Evolutionary conservation across 2,888 invertebrate species (phyloP).

Genomic region (Flabesymbios commensalis): DNA sequence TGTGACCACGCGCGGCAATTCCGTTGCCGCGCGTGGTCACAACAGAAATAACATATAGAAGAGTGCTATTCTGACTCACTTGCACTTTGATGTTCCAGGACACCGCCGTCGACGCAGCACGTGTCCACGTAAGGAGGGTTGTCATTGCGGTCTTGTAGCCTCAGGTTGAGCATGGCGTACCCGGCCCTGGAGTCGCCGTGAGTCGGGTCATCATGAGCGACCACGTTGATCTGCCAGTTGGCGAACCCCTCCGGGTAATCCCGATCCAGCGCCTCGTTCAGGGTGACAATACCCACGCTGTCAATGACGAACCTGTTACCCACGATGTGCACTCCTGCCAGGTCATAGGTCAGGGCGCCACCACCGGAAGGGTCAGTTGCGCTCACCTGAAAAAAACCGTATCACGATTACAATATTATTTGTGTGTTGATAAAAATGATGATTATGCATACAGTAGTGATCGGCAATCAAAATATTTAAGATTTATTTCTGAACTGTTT

Average conservation of each 20-base stretch:
- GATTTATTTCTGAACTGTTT: too few relatives aligned
- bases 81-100: conserved; percentile 18
- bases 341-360: background rate
- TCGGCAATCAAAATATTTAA: too few relatives aligned
- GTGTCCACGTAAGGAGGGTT: conserved; percentile 30
- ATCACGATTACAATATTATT: too few relatives aligned
- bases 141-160: conserved; percentile 33
- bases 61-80: conserved; percentile 11
- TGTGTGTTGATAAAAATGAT: too few relatives aligned
- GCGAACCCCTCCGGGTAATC: conserved; percentile 32
- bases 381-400: too few relatives aligned
- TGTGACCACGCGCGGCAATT: too few relatives aligned
- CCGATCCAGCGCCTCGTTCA: conserved; percentile 26
- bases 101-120: conserved; percentile 25
- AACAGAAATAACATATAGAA: too few relatives aligned
- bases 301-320: background rate
- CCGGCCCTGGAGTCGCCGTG: conserved; percentile 4
- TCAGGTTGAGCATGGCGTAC: conserved; percentile 29
- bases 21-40: too few relatives aligned
- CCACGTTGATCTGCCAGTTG: conserved; percentile 33
- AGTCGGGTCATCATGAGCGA: conserved; percentile 16
- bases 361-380: too few relatives aligned
- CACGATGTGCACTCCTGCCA: background rate
- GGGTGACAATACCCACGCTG: conserved; percentile 5
- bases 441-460: too few relatives aligned